Evolutionary conservation across 2,888 invertebrate species (phyloP).

Genomic region (Dynastes maya): DNA sequence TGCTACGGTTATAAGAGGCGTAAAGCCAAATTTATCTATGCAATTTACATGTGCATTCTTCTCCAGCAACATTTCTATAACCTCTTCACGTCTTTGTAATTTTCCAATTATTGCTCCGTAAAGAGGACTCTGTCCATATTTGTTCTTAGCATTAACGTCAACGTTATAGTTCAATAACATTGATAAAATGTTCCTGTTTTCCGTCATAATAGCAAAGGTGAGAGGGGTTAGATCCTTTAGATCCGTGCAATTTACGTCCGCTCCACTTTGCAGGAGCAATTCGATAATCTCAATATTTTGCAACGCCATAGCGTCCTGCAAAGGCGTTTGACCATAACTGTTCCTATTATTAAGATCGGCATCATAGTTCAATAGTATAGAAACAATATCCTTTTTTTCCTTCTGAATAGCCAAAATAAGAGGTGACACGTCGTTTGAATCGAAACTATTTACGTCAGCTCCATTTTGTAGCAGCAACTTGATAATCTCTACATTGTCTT

Average conservation of each 20-base stretch:
- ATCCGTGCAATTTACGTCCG: not conserved
- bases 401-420: not conserved
- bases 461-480: not conserved
- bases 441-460: not conserved
- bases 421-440: not conserved
- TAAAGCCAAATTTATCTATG: slow-evolving; percentile 1
- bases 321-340: not conserved
- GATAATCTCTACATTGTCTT: not conserved
- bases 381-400: not conserved
- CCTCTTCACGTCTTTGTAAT: not conserved
- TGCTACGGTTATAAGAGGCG: not conserved
- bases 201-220: not conserved
- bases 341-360: not conserved
- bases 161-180: no score
- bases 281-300: slow-evolving; percentile 1
- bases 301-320: not conserved
- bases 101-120: not conserved
- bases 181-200: not conserved
- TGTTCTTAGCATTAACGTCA: no score
- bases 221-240: not conserved
- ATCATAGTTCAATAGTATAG: not conserved
- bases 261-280: not conserved
- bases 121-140: not conserved
- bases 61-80: not conserved
- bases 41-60: not conserved